Conservation (phyloP, 2,888 invertebrate genomes). For the Chymomyza caudatula region DNA sequence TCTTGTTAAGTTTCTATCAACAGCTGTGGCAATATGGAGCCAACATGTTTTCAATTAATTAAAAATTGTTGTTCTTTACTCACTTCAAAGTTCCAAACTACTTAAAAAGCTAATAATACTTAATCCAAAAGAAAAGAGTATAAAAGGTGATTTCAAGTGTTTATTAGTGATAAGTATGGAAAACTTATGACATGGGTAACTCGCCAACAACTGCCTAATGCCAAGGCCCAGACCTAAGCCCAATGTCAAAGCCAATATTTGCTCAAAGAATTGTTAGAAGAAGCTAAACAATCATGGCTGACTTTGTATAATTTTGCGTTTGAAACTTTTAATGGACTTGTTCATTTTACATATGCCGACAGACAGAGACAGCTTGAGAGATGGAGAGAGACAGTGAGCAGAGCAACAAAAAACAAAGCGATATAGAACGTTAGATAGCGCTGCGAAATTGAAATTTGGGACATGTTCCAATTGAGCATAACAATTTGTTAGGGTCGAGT, state of each 20-base stretch:
- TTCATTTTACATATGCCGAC: not conserved
- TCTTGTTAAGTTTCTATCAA: not conserved
- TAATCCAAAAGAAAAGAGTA: conserved; percentile 8
- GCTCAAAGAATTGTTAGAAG: not conserved
- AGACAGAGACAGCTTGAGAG: not conserved
- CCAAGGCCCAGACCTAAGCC: not conserved
- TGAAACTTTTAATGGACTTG: not conserved
- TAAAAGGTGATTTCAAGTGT: conserved; percentile 37
- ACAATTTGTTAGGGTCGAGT: conserved; percentile 21
- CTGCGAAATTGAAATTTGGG: not conserved
- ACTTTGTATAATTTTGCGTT: not conserved
- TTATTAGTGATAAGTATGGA: conserved; percentile 34
- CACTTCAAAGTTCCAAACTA: not conserved
- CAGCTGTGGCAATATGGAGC: not conserved
- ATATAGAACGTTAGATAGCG: not conserved
- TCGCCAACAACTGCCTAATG: not conserved
- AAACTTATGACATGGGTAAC: not conserved
- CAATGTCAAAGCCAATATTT: not conserved
- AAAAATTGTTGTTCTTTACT: not conserved
- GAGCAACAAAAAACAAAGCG: not conserved
- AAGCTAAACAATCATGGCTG: not conserved
- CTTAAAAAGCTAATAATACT: not conserved
- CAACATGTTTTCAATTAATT: not conserved
- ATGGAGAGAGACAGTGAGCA: too few relatives aligned
- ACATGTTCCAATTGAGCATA: conserved; percentile 31